Evolutionary conservation across 2,113 vertebrate species (phyloP).

Genomic region (Herpetotheres cachinnans): DNA sequence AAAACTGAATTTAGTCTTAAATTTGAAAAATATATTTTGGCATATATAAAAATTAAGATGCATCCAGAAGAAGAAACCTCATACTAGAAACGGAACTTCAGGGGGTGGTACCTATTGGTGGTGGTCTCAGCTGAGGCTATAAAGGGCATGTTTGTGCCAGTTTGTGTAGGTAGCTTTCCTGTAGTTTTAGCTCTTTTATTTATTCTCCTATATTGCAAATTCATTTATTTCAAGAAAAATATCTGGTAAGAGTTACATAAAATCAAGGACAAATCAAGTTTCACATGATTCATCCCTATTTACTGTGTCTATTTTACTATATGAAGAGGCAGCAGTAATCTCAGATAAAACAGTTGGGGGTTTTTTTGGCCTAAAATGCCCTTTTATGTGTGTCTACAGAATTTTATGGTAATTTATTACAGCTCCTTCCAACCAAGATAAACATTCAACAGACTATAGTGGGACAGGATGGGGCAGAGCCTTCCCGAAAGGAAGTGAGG

Average conservation of each 20-base stretch:
- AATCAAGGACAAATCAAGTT: background rate
- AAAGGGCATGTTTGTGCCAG: background rate
- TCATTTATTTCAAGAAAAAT: background rate
- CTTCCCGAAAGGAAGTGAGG: background rate
- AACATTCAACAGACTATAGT: background rate
- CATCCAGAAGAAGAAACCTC: background rate
- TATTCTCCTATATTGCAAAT: background rate
- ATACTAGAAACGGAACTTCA: background rate
- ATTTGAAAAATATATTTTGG: background rate
- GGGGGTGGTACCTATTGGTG: background rate
- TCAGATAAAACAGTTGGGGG: background rate
- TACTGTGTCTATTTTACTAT: background rate
- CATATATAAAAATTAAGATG: background rate
- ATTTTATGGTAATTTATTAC: background rate
- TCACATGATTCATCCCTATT: background rate
- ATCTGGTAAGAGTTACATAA: background rate
- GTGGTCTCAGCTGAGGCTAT: background rate
- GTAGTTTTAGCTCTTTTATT: background rate
- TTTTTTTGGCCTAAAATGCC: background rate
- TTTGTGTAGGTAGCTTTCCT: background rate
- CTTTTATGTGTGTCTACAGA: background rate
- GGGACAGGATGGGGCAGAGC: background rate
- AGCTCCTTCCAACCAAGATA: background rate
- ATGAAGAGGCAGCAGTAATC: background rate
- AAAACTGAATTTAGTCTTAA: background rate